These are phyloP conservation scores for Ammodytes marinus DNA, from an alignment of 2,113 vertebrate genomes.

Conservation along the genomic window DNA sequence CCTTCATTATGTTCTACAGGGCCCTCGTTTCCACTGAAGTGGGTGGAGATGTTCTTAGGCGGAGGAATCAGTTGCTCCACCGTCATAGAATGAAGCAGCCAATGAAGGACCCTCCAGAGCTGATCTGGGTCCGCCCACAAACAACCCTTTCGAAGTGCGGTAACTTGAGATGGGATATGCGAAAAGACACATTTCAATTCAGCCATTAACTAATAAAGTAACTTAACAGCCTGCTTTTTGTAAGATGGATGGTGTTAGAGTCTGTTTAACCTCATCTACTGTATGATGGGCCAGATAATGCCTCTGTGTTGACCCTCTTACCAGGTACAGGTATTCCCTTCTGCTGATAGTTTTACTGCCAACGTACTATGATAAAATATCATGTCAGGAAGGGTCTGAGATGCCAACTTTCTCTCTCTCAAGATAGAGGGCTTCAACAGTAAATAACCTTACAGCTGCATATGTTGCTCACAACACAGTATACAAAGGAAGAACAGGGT, in stretches of 20 bases:
- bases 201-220: background rate
- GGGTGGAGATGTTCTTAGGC: background rate
- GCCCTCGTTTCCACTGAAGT: background rate
- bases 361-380: conserved; percentile 19
- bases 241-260: conserved; percentile 16
- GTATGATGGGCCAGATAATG: background rate
- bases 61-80: background rate
- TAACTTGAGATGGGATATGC: too few relatives aligned
- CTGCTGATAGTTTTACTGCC: conserved; percentile 6
- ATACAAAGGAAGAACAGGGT: background rate
- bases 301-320: conserved; percentile 38
- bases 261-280: conserved; percentile 16
- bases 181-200: too few relatives aligned
- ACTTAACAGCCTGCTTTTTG: conserved; percentile 25
- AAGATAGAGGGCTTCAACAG: background rate
- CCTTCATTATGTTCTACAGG: conserved; percentile 17
- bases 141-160: background rate
- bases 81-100: conserved; percentile 3
- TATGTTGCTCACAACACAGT: background rate
- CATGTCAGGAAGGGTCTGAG: conserved; percentile 1
- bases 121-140: conserved; percentile 7
- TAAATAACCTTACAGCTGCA: conserved; percentile 4
- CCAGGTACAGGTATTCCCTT: background rate
- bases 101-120: conserved; percentile 8
- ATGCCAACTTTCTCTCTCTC: conserved; percentile 10